Base-by-base conservation (phyloP, 2,113 vertebrate species). In the Oryzias javanicus region DNA sequence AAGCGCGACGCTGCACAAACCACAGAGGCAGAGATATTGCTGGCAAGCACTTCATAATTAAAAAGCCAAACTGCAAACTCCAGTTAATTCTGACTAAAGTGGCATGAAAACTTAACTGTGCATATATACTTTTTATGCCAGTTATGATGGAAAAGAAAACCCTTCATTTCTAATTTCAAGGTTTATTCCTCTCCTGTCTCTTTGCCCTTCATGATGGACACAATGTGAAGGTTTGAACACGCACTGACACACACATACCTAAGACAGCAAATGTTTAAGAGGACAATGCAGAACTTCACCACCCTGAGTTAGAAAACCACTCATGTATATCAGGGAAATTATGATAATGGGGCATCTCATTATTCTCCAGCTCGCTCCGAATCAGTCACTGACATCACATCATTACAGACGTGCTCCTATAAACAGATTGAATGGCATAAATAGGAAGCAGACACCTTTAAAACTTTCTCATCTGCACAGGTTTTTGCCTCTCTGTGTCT, bases 251-350 rank as follows among this genome's bases (percentile, higher is more conserved):
- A 68, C 50, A 62, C 29, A 42, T 12, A n/a, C 16, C 71, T 52
- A 62, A 76, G 60, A 72, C 68, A 82, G 73, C 44, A 45, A 82
- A 70, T 68, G 59, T 77, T 76, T 82, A 72, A 74, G 64, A 82
- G 76, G 71, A 88, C 85, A 86, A 88, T 83, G 79, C 64, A 56
- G 59, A 59, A 54, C 42, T 79, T 87, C 83, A 72, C 66, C 59
- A 76, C 67, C 67, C 68, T 72, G 62, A 83, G 82, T 91, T 85
- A 86, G 83, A 86, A 81, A 90, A 87, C 68, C 82, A 85, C 81
- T 90, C 88, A 89, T 90, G 80, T 91, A 89, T 90, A 92, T 91
- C 88, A 90, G 78, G 82, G 80, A 89, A 89, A 91, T 91, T 89
- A 90, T 91, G 86, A 84, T 89, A 91, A 91, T 87, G 71, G 70